These are phyloP conservation scores for Neomorphus geoffroyi DNA, from an alignment of 2,797 vertebrate genomes.

Conservation along the genomic window DNA sequence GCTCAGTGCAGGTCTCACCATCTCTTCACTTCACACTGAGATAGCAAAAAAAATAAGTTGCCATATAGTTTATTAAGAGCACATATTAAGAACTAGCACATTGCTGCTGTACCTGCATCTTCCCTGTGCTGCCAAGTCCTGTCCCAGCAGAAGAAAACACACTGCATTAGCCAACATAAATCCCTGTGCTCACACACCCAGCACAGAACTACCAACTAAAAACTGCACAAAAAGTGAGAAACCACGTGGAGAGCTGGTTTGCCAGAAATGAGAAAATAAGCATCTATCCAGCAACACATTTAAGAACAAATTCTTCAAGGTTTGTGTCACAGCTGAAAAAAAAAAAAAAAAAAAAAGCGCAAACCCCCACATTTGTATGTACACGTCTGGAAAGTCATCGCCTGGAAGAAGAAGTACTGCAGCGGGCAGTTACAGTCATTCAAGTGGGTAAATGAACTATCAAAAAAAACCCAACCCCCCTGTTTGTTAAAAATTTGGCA, in stretches of 20 bases:
- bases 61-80: not conserved
- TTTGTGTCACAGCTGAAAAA: not conserved
- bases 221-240: not conserved
- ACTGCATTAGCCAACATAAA: not conserved
- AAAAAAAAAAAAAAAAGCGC: not conserved
- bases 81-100: fast-evolving
- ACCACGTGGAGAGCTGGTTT: not conserved
- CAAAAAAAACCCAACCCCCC: not conserved
- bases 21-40: not conserved
- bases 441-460: not conserved
- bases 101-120: not conserved
- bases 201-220: not conserved
- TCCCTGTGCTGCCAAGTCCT: not conserved
- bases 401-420: not conserved
- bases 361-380: not conserved
- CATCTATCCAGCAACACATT: not conserved
- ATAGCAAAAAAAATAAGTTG: not conserved
- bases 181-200: not conserved
- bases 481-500: not conserved
- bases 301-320: not conserved
- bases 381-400: not conserved
- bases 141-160: not conserved
- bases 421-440: not conserved
- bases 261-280: not conserved
- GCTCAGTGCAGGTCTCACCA: not conserved